Evolutionary conservation across 1,140 invertebrate genomes (phyloP).

Genomic region (Pogonus chalceus): DNA sequence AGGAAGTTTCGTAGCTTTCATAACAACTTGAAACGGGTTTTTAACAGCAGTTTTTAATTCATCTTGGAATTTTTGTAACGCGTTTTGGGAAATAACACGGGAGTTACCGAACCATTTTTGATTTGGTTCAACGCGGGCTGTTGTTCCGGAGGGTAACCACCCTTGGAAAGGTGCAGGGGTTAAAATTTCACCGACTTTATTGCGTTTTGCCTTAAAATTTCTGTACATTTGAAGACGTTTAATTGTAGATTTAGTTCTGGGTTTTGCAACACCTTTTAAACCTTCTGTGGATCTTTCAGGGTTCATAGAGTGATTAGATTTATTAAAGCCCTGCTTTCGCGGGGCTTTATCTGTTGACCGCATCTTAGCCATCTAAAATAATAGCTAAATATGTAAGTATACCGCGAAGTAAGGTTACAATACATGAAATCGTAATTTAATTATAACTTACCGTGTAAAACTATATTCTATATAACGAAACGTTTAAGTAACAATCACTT

Average conservation of each 20-base stretch:
- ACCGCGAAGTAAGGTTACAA: too few relatives aligned
- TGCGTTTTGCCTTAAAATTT: conserved; percentile 89
- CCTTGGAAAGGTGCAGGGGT: conserved; percentile 82
- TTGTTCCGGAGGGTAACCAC: conserved; percentile 75
- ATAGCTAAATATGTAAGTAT: conserved; percentile 7
- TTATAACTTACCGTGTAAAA: too few relatives aligned
- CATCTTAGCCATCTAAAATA: conserved; percentile 57
- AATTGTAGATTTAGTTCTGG: conserved; percentile 86
- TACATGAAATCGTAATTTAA: too few relatives aligned
- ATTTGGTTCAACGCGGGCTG: conserved; percentile 91
- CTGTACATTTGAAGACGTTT: conserved; percentile 96
- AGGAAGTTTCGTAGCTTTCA: conserved; percentile 92
- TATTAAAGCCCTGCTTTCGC: conserved; percentile 66
- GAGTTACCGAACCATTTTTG: conserved; percentile 98
- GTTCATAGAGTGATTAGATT: conserved; percentile 79
- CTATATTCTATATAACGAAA: too few relatives aligned
- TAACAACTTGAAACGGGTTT: conserved; percentile 95
- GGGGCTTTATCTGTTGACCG: conserved; percentile 53
- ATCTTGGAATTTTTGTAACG: conserved; percentile 94
- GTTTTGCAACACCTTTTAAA: conserved; percentile 74
- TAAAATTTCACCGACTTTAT: conserved; percentile 85
- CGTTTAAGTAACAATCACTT: too few relatives aligned
- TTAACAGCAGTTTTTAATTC: conserved; percentile 88
- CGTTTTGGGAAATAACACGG: conserved; percentile 82
- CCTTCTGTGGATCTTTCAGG: conserved; percentile 65